Conservation (phyloP, 2,113 vertebrate genomes). For the Bubalus kerabau region DNA sequence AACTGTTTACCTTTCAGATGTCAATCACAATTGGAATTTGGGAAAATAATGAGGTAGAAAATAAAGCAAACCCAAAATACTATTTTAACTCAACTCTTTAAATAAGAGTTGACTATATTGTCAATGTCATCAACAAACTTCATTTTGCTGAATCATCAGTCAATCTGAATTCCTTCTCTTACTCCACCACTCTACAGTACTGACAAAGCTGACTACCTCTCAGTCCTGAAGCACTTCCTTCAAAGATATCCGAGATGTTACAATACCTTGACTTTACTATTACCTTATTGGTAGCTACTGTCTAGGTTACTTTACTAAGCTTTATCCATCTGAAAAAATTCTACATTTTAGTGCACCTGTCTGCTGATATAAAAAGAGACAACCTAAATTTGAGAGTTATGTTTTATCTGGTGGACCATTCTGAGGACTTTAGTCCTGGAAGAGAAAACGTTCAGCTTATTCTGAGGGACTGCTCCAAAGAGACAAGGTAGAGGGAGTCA, state of each 20-base stretch:
- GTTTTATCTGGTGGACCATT: not conserved
- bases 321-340: not conserved
- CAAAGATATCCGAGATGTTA: not conserved
- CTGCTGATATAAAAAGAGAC: not conserved
- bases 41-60: not conserved
- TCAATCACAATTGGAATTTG: not conserved
- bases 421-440: not conserved
- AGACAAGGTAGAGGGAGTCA: not conserved
- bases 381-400: not conserved
- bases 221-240: not conserved
- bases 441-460: not conserved
- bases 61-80: not conserved
- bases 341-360: not conserved
- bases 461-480: not conserved
- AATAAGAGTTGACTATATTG: not conserved
- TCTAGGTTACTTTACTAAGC: not conserved
- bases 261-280: not conserved
- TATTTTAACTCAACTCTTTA: not conserved
- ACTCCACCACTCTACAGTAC: too few species aligned
- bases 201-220: not conserved
- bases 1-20: not conserved
- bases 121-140: not conserved
- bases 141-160: not conserved
- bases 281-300: not conserved
- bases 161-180: not conserved